Base-by-base conservation (phyloP, 2,797 vertebrate genomes). In the Echiichthys vipera region DNA sequence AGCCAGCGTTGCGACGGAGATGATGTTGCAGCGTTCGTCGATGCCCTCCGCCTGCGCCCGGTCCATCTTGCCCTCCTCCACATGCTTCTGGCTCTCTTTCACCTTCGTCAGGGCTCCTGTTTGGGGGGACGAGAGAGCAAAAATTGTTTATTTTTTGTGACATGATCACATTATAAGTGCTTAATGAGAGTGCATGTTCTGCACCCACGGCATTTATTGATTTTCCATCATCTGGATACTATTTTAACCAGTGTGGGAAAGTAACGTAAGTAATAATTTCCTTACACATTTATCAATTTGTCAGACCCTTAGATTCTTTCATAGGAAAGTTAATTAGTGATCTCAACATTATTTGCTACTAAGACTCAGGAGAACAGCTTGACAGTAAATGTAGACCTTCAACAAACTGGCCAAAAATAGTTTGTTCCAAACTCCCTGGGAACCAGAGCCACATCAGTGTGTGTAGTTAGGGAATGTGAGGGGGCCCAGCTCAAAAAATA, bases 61-160 rank as follows among this genome's bases (percentile, higher is more conserved):
- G 82, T 99, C 98, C 97, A 98, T 98, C 93, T 99, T 99, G 24
- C 97, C 96, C 85, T 99, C 98, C 89, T 99, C 98, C 62, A 98
- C 96, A 0, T 98, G 97, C n/a, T 96, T 96, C 88, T 97, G 96
- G 91, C 97, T 98, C 75, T 99, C 98, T 85, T 97, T 98, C 78
- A 99, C 98, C 93, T 99, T 99, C 70, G 97, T 98, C 92, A 99
- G 94, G 53, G 98, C 98, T 77, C 98, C 98, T 99, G 93, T 17
- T 50, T n/a, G n/a, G 5, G 29, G 9, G 8, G 22, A 53, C 0
- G 8, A 55, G 74, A 84, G 32, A 90, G 66, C 64, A 81, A 4
- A 46, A 49, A 45, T 34, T 6, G 25, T 27, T 56, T 22, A 22
- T 43, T 46, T 36, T 32, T 37, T 27, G 10, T 25, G n/a, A 3